These are phyloP conservation scores for Cheilinus undulatus DNA, from an alignment of 2,113 vertebrate genomes.

Conservation along the genomic window DNA sequence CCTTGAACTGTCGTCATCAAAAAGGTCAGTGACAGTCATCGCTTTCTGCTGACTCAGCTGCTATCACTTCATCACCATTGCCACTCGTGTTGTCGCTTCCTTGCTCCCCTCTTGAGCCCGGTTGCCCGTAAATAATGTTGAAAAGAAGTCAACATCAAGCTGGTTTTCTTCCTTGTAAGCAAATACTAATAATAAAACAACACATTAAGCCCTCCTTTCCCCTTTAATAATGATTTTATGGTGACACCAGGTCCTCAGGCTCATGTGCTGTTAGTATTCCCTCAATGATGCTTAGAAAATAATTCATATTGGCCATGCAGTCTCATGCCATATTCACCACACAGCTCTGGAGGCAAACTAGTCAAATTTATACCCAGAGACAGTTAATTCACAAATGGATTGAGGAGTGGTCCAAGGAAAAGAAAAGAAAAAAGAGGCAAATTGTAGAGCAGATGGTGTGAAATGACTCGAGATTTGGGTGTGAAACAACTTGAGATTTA, in stretches of 20 bases:
- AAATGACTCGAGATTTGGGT: conserved; percentile 69
- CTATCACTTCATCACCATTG: conserved; percentile 28
- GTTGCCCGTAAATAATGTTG: conserved; percentile 3
- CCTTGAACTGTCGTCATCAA: conserved; percentile 60
- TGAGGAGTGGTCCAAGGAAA: conserved; percentile 32
- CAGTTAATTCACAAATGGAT: conserved; percentile 51
- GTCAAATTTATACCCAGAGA: conserved; percentile 38
- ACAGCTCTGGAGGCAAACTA: conserved; percentile 35
- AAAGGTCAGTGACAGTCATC: conserved; percentile 15
- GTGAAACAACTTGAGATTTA: conserved; percentile 70
- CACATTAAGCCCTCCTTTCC: conserved; percentile 21
- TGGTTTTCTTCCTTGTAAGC: conserved; percentile 27
- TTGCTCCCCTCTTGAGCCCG: neutral
- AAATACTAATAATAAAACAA: conserved; percentile 19
- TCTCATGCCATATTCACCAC: conserved; percentile 32
- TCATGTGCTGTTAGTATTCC: conserved; percentile 34
- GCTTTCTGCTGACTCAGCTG: conserved; percentile 52
- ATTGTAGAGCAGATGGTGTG: conserved; percentile 72
- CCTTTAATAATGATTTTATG: conserved; percentile 39
- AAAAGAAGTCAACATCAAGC: neutral
- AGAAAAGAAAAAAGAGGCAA: conserved; percentile 17
- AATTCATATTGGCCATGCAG: conserved; percentile 33
- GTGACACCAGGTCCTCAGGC: conserved; percentile 29
- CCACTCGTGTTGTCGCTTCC: conserved; percentile 2
- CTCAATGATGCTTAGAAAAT: conserved; percentile 17